phyloP scores from a whole-genome alignment of 2,888 invertebrate species.

The Lithosia quadra region DNA sequence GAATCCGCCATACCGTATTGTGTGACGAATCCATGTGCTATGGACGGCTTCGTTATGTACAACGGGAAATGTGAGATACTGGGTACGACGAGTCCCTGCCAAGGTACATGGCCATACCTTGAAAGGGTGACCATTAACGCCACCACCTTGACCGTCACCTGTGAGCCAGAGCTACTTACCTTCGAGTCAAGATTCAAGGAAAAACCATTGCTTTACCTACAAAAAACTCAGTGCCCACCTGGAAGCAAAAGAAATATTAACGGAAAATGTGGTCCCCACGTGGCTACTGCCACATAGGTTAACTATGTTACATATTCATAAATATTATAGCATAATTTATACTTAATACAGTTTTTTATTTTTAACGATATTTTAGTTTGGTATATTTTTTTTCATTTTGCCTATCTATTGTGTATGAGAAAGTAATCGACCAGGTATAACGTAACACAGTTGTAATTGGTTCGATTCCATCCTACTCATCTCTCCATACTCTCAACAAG shows the following conservation, averaged over 20 bases:
- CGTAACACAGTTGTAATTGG: no score
- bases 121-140: conserved; percentile 88
- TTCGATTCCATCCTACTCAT: no score
- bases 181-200: conserved; percentile 66
- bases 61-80: conserved; percentile 81
- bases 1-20: conserved; percentile 87
- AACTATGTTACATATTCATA: not conserved
- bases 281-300: conserved; percentile 14
- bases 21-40: conserved; percentile 87
- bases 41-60: conserved; percentile 81
- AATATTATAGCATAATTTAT: conserved; percentile 9
- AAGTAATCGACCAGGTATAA: no score
- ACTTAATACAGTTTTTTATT: not conserved
- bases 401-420: no score
- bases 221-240: conserved; percentile 55
- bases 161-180: conserved; percentile 76
- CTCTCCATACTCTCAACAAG: no score
- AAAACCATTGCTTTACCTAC: not conserved
- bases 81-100: conserved; percentile 76
- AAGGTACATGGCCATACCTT: conserved; percentile 59
- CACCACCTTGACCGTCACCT: conserved; percentile 86
- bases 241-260: conserved; percentile 71
- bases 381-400: not conserved
- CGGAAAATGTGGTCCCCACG: conserved; percentile 61
- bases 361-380: not conserved